phyloP scores from a whole-genome alignment of 2,888 invertebrate species.

The Geophilus truncorum region DNA sequence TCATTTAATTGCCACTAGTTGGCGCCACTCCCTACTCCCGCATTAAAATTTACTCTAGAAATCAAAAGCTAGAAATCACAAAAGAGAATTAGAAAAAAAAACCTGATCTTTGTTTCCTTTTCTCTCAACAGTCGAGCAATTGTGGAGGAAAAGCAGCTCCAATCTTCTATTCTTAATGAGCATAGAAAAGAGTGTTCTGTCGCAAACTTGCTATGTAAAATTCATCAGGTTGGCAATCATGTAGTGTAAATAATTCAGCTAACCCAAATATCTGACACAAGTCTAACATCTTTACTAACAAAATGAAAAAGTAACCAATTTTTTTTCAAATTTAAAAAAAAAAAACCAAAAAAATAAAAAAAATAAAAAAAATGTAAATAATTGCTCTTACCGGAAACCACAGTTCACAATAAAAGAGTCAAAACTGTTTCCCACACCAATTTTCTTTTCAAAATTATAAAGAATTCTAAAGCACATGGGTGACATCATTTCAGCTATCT shows the following conservation, averaged over 20 bases:
- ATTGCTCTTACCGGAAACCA: no score
- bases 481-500: neutral
- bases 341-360: no score
- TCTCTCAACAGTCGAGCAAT: neutral
- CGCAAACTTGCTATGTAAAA: neutral
- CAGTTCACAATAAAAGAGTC: no score
- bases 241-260: neutral
- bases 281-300: neutral
- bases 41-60: neutral
- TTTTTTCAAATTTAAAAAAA: no score
- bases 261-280: no score
- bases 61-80: neutral
- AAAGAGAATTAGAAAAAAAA: neutral
- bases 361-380: no score
- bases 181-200: neutral
- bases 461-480: neutral
- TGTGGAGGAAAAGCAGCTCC: neutral
- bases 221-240: slow-evolving; percentile 7
- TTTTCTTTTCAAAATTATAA: neutral
- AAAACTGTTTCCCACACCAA: neutral
- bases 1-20: neutral
- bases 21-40: neutral
- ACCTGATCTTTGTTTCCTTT: neutral
- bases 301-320: neutral
- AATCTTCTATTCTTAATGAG: neutral